Conservation (phyloP, 2,888 invertebrate species). For the Pimpla rufipes region DNA sequence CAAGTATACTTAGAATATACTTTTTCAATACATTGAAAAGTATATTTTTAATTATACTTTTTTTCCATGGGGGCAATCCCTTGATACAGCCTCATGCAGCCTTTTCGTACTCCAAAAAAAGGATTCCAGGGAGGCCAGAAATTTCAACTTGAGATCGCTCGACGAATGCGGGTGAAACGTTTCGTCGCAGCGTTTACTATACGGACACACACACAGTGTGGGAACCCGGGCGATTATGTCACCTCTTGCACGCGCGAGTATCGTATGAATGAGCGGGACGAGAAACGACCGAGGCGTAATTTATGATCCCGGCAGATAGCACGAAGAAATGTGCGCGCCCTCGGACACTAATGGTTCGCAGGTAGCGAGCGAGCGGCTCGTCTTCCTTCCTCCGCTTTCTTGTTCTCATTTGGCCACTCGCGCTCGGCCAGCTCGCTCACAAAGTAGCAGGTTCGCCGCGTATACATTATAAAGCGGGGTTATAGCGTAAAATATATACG, state of each 20-base stretch:
- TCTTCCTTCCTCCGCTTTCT: slow-evolving; percentile 71
- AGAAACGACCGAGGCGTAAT: slow-evolving; percentile 67
- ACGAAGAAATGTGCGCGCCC: slow-evolving; percentile 70
- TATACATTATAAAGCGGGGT: background rate
- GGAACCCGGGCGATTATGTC: slow-evolving; percentile 75
- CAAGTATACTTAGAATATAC: no score
- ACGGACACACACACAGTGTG: slow-evolving; percentile 56
- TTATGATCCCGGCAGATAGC: slow-evolving; percentile 75
- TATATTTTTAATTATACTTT: no score
- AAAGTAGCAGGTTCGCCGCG: background rate
- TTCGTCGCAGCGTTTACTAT: background rate
- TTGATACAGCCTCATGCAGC: no score
- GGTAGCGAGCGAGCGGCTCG: slow-evolving; percentile 41
- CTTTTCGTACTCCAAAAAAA: no score
- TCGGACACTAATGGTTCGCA: slow-evolving; percentile 55
- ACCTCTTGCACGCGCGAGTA: slow-evolving; percentile 66
- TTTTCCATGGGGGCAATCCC: no score
- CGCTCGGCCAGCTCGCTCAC: slow-evolving; percentile 1
- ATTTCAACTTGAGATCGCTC: no score
- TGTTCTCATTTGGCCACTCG: slow-evolving; percentile 71
- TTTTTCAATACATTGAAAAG: no score
- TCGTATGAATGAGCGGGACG: slow-evolving; percentile 71
- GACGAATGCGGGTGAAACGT: slow-evolving; percentile 35
- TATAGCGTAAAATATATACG: background rate
- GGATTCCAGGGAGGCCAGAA: no score